These are phyloP conservation scores for Drosophila neonasuta DNA, from an alignment of 2,888 invertebrate genomes.

Conservation along the genomic window DNA sequence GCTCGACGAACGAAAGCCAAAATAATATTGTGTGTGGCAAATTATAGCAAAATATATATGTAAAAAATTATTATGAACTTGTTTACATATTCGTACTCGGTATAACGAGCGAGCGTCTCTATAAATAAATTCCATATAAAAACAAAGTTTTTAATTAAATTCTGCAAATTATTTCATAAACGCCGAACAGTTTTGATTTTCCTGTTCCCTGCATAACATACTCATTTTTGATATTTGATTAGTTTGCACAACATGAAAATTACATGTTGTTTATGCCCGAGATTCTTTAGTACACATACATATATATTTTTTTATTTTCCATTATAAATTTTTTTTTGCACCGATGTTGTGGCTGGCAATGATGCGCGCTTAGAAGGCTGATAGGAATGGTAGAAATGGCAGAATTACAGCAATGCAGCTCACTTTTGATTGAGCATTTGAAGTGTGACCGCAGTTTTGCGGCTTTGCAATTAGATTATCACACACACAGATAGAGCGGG, in stretches of 20 bases:
- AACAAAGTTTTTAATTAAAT: constrained; percentile 68
- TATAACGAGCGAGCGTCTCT: constrained; percentile 10
- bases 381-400: not conserved
- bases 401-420: constrained; percentile 30
- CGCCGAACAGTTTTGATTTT: constrained; percentile 54
- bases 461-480: constrained; percentile 77
- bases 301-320: constrained; percentile 18
- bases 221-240: constrained; percentile 64
- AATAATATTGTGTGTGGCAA: constrained; percentile 6
- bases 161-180: constrained; percentile 58
- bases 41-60: constrained; percentile 20
- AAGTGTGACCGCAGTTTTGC: constrained; percentile 66
- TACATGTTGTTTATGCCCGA: constrained; percentile 47
- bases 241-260: constrained; percentile 62
- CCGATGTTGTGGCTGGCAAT: constrained; percentile 15
- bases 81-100: constrained; percentile 25
- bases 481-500: constrained; percentile 18
- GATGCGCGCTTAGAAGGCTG: constrained; percentile 20
- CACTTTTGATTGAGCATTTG: constrained; percentile 70
- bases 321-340: not conserved
- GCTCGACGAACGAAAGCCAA: constrained; percentile 10
- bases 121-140: constrained; percentile 50
- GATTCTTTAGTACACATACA: constrained; percentile 5
- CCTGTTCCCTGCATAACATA: constrained; percentile 12
- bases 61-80: constrained; percentile 30